Evolutionary conservation across 2,797 vertebrate genomes (phyloP), one percentile per base, ranked within the genome.

Genomic region (Lacerta agilis): DNA sequence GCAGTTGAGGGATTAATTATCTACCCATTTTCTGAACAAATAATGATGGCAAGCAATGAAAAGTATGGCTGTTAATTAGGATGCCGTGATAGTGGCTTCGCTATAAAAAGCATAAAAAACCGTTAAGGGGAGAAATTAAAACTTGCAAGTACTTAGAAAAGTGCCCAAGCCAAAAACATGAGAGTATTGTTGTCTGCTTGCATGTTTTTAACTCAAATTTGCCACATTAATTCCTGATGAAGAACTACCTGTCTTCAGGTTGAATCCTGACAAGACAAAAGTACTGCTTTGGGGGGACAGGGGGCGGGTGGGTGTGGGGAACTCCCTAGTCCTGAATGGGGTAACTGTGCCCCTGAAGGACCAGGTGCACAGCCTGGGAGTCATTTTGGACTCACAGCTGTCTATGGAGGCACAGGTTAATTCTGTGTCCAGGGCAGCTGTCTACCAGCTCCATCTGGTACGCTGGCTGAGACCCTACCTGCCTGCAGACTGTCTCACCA

Each of bases 1-100:
- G 86, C 73, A 87, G 80, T 72, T 81, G 67, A 81, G 78, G 41
- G 78, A 87, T 87, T 87, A 58, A 86, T 80, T 79, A 69, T 71
- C 33, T 71, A 72, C 66, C 49, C 77, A n/a, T 86, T 86, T 86
- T 33, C 66, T 45, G 67, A 61, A n/a, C 67, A 86, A 80, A 86
- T 79, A 86, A 79, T 80, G 45, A 80, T 72, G 80, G 43, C 33
- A 61, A 58, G 85, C 29, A 72, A 27, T 80, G 72, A 73, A 86
- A 73, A 29, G n/a, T 71, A 41, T 73, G 36, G 43, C 45, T 72
- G 45, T 61, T 81, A 73, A 77, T n/a, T 61, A 71, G 49, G 36
- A 15, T 61, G 78, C 20, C 61, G 23, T 81, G 78, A 61, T 61
- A 20, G 75, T n/a, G 27, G 27, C 36, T 80, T 72, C 66, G 29